Conservation (phyloP, 2,797 vertebrate species). For the Acipenser ruthenus region DNA sequence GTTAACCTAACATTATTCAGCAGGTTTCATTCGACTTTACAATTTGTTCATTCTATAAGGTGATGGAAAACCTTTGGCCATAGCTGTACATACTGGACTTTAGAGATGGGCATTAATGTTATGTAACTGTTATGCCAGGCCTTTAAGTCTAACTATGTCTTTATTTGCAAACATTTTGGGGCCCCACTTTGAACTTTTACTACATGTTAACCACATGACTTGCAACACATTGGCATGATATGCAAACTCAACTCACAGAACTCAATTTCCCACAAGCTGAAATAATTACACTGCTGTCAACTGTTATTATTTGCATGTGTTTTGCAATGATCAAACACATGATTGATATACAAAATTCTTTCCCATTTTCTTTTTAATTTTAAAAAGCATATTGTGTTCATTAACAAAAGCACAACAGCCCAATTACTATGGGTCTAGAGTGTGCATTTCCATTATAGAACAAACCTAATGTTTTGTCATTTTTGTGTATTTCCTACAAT, state of each 20-base stretch:
- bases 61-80: too few species aligned
- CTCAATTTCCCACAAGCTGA: constrained; percentile 32
- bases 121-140: too few species aligned
- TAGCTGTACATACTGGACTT: too few species aligned
- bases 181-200: constrained; percentile 13
- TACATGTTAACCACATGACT: constrained; percentile 19
- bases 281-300: constrained; percentile 27
- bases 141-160: too few species aligned
- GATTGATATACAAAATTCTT: constrained; percentile 21
- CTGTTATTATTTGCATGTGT: background rate
- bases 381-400: constrained; percentile 41
- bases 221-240: background rate
- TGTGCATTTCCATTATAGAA: too few species aligned
- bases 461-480: background rate
- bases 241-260: constrained; percentile 1
- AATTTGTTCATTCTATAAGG: too few species aligned
- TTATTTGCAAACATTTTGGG: background rate
- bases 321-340: constrained; percentile 34
- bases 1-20: too few species aligned
- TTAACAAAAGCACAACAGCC: constrained; percentile 42
- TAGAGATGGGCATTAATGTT: too few species aligned
- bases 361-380: constrained; percentile 16
- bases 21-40: too few species aligned
- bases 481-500: background rate
- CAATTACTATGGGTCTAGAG: constrained; percentile 29